Conservation (phyloP, 2,113 vertebrate species). For the Leucopsar rothschildi region DNA sequence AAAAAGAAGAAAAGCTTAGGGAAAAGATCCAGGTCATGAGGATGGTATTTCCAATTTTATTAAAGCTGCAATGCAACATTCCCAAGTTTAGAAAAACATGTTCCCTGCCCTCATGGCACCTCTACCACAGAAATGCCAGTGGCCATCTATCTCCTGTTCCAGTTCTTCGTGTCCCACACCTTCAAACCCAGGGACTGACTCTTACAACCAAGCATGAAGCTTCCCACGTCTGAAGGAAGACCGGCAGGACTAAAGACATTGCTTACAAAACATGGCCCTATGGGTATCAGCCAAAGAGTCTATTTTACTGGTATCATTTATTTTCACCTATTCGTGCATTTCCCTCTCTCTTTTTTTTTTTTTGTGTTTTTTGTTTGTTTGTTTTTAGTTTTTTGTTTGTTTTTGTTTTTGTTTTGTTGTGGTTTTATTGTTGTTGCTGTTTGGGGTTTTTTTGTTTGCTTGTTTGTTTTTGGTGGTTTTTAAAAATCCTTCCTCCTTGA, state of each 20-base stretch:
- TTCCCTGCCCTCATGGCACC: neutral
- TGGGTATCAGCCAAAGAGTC: neutral
- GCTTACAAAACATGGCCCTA: neutral
- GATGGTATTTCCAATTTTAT: constrained; percentile 10
- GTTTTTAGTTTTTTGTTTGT: neutral
- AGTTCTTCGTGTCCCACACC: neutral
- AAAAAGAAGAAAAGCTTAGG: neutral
- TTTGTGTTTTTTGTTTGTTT: neutral
- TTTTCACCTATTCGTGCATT: neutral
- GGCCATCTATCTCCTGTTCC: neutral
- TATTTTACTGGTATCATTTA: neutral
- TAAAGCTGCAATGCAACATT: neutral
- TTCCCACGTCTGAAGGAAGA: neutral
- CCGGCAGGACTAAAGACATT: neutral
- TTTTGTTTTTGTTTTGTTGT: neutral
- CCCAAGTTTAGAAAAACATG: neutral
- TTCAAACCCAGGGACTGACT: neutral
- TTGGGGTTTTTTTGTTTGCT: neutral
- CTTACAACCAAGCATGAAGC: neutral
- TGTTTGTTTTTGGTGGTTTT: neutral
- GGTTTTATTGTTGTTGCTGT: neutral
- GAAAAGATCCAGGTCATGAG: neutral
- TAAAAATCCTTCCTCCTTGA: neutral
- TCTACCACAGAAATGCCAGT: neutral
- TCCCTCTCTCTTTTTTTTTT: neutral